Base-by-base conservation (phyloP, 2,888 invertebrate species). In the Saturnia japonica region DNA sequence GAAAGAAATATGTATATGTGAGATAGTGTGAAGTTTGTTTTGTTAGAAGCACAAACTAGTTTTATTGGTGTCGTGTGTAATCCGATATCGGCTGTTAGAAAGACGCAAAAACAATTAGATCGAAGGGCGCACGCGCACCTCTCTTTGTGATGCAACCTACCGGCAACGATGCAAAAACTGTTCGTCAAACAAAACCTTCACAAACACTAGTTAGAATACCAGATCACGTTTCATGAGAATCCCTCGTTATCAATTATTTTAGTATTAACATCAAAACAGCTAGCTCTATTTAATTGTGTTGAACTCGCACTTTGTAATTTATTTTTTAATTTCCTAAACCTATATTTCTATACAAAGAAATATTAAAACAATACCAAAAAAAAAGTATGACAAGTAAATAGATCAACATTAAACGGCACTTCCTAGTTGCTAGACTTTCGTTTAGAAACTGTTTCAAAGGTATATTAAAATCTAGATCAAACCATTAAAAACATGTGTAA, bases 101-200 rank as follows among this genome's bases (percentile, higher is more conserved):
- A 60, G 28, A 60, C 3, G 25, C 28, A 14, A 28, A 60, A 60
- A 60, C 57, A 60, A 60, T 60, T 28, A 60, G 25, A 25, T 60
- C 25, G 28, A 60, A 14, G 57, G 57, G 28, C 57, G 34, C 34
- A 34, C 2, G 34, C 34, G 57, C 57, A 28, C 2, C 28, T 25
- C 57, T 60, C 57, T 60, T 60, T 60, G 57, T 60, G 57, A 60
- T 28, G 28, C 28, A 60, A 60, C 11, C 57, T 60, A 28, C 14
- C 25, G 25, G 57, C 25, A 60, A 60, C 57, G 28, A 60, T 0
- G 57, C 57, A 28, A 28, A 60, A 28, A 60, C 25, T 0, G 28
- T 60, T 28, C 14, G 14, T 9, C 14, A 25, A 25, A 60, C 57
- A 60, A 60, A 14, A 60, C 57, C 57, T 60, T 25, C 22, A 47